These are phyloP conservation scores for Anthoptus insignis DNA, from an alignment of 2,888 invertebrate species.

Conservation along the genomic window DNA sequence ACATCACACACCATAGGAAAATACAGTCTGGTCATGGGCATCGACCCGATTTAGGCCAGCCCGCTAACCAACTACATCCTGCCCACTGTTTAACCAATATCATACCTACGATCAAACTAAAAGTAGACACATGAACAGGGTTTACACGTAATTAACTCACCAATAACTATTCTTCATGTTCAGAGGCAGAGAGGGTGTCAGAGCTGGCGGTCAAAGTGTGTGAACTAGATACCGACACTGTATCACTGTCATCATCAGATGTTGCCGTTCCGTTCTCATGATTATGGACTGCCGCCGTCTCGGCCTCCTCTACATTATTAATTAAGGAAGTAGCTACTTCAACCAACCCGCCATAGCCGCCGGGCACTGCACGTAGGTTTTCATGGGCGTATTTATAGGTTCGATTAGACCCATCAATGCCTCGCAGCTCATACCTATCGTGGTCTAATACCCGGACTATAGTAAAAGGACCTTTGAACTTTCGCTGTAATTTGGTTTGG, in stretches of 20 bases:
- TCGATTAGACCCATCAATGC: conserved; percentile 36
- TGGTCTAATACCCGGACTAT: conserved; percentile 19
- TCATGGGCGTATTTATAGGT: conserved; percentile 46
- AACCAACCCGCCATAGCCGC: conserved; percentile 30
- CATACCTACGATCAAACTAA: too few relatives aligned
- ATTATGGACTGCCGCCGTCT: conserved; percentile 19
- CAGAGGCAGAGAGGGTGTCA: not conserved
- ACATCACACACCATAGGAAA: too few relatives aligned
- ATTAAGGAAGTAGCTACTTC: not conserved
- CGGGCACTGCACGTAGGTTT: conserved; percentile 43
- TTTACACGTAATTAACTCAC: too few relatives aligned
- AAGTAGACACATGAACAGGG: too few relatives aligned
- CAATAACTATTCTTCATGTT: not conserved
- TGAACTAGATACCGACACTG: not conserved
- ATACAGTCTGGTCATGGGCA: too few relatives aligned
- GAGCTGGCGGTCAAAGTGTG: not conserved
- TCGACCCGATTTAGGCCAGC: too few relatives aligned
- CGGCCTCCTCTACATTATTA: conserved; percentile 6
- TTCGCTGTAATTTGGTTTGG: conserved; percentile 23
- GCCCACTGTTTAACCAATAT: too few relatives aligned
- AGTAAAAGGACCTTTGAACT: conserved; percentile 23
- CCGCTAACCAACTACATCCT: not conserved
- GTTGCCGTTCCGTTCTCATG: not conserved
- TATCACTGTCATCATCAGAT: not conserved
- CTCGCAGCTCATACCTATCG: conserved; percentile 30